Base-by-base conservation (phyloP, 2,797 vertebrate genomes). In the Gallinago nigripennis region DNA sequence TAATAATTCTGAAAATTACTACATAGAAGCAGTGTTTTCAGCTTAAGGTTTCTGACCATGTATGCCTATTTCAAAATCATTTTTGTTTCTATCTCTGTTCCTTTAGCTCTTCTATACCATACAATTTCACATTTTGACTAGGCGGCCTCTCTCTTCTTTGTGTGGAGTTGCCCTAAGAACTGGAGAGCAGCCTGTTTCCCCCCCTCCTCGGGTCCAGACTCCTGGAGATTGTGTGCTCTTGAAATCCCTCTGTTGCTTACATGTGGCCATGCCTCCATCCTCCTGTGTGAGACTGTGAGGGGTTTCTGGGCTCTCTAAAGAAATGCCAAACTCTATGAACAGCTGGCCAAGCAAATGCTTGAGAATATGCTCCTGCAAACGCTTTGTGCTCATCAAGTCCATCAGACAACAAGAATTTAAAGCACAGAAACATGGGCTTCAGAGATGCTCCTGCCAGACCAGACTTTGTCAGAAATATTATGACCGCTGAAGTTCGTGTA, bases 1-100 rank as follows among this genome's bases (percentile, higher is more conserved):
- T 68, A 91, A 87, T 39, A 82, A 80, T 71, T 82, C 76, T 85
- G 86, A 60, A 94, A 97, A 95, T 95, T 91, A 46, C 94, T 83
- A 82, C 27, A 11, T 92, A 75, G 56, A 82, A 90, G 79, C 28
- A 71, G 68, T 71, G 41, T 57, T 92, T 95, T 71, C 72, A 86
- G 88, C 65, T 87, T 45, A 91, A 72, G 61, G 41, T 71, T 94
- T 87, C 88, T 92, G 73, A 51, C 83, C 41, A 37, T 72, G 12
- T 72, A 8, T 82, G 76, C 66, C 25, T 1, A 39, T 73, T 92
- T 90, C 37, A 28, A 77, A 88, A 77, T 80, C 4, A 56, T 60
- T 85, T 91, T 80, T 73, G 17, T 87, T 84, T 92, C 75, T 31
- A 0, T 77, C 56, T 75, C 76, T 81, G 35, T 45, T 77, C 64